A percentile compares a stretch with the other conserved stretches of the same genome.
phyloP scores from a whole-genome alignment of 2,797 vertebrate genomes.

The Sebastes hopkinsi region DNA sequence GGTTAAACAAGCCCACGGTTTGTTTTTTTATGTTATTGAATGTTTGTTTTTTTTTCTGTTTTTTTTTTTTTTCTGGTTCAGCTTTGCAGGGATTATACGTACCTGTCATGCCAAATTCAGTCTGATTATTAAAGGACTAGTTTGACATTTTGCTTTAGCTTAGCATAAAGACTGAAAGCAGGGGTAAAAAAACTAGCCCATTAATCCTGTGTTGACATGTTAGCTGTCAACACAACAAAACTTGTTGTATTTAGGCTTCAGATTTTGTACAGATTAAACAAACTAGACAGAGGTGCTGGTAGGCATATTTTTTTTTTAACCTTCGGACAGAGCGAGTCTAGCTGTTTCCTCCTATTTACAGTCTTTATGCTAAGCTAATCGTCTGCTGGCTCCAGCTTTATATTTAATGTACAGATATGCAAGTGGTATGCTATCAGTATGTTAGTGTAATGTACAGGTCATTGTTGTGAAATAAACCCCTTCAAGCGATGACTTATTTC shows the following conservation, averaged over 20 bases:
- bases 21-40: no score
- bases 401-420: neutral
- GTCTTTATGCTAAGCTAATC: neutral
- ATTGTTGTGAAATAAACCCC: no score
- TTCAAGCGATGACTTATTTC: no score
- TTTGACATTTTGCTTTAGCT: neutral
- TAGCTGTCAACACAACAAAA: neutral
- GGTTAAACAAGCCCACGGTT: no score
- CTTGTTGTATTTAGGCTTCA: neutral
- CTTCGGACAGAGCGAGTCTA: neutral
- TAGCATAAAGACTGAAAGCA: neutral
- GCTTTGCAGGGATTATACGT: neutral
- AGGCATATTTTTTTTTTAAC: neutral
- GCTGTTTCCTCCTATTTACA: neutral
- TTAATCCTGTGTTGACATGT: neutral
- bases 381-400: neutral
- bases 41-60: accelerated
- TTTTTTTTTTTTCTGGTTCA: no score
- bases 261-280: neutral
- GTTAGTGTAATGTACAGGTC: no score
- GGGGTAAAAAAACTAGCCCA: neutral
- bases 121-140: neutral
- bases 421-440: no score
- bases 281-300: neutral
- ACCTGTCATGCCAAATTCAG: neutral